These are phyloP conservation scores for Salmo trutta DNA, from an alignment of 2,797 vertebrate species.

Conservation along the genomic window DNA sequence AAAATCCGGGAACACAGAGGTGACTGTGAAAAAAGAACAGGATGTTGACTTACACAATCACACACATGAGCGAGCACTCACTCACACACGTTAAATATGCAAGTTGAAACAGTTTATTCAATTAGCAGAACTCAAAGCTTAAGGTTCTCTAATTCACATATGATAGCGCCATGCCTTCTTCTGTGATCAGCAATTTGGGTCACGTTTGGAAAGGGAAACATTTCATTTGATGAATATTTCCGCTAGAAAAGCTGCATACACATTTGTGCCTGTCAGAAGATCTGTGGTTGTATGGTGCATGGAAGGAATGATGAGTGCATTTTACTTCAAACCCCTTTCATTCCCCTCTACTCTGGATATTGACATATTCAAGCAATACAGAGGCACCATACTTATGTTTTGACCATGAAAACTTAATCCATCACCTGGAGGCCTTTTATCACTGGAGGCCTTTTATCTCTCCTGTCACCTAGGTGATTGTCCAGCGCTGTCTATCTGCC, in stretches of 20 bases:
- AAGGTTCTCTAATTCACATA: neutral
- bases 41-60: conserved; percentile 17
- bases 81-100: neutral
- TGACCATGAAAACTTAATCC: neutral
- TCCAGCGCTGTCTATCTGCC: conserved; percentile 92
- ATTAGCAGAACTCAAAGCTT: neutral
- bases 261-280: neutral
- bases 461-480: conserved; percentile 82
- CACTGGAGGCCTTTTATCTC: neutral
- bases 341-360: neutral
- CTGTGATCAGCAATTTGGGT: neutral
- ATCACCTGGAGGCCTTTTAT: neutral
- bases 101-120: neutral
- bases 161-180: neutral
- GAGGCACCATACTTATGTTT: neutral
- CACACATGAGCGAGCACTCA: neutral
- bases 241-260: neutral
- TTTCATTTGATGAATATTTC: neutral
- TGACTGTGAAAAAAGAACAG: neutral
- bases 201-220: neutral
- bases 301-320: neutral
- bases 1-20: neutral
- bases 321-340: neutral
- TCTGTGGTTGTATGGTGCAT: neutral
- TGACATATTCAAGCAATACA: neutral